Evolutionary conservation across 2,797 vertebrate genomes (phyloP).

Genomic region (Darevskia mixta): DNA sequence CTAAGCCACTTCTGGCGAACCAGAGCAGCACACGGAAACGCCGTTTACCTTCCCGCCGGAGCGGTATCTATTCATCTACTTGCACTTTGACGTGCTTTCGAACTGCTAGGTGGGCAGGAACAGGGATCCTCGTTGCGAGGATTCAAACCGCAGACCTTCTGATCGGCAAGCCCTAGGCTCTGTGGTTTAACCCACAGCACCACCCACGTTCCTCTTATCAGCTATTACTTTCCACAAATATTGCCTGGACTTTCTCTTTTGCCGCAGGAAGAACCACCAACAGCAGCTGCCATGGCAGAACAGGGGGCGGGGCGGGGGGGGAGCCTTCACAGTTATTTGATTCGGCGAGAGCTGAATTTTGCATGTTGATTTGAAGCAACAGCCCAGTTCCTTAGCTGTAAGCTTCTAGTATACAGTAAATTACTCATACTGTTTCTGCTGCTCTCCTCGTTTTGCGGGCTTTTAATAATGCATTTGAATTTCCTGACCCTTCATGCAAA

Average conservation of each 20-base stretch:
- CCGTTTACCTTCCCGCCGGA: too few species aligned
- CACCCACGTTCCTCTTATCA: too few species aligned
- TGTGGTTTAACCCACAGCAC: too few species aligned
- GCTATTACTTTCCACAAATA: background rate
- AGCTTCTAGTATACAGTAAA: background rate
- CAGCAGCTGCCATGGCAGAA: background rate
- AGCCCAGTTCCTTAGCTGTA: background rate
- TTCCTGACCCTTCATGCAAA: constrained; percentile 36
- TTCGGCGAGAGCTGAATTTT: background rate
- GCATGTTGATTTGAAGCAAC: background rate
- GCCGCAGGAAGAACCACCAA: background rate
- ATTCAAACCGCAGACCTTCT: too few species aligned
- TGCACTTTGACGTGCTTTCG: too few species aligned
- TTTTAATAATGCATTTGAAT: constrained; percentile 14
- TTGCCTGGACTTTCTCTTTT: background rate
- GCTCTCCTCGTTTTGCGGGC: background rate
- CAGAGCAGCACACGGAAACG: too few species aligned
- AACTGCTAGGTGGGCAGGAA: too few species aligned
- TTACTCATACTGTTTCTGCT: background rate
- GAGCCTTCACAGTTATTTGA: background rate
- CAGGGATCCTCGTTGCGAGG: too few species aligned
- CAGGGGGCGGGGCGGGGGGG: too few species aligned
- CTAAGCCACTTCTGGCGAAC: too few species aligned
- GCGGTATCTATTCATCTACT: too few species aligned
- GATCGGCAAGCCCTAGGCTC: too few species aligned